phyloP scores from a whole-genome alignment of 2,888 invertebrate genomes.

The Terebella lapidaria region DNA sequence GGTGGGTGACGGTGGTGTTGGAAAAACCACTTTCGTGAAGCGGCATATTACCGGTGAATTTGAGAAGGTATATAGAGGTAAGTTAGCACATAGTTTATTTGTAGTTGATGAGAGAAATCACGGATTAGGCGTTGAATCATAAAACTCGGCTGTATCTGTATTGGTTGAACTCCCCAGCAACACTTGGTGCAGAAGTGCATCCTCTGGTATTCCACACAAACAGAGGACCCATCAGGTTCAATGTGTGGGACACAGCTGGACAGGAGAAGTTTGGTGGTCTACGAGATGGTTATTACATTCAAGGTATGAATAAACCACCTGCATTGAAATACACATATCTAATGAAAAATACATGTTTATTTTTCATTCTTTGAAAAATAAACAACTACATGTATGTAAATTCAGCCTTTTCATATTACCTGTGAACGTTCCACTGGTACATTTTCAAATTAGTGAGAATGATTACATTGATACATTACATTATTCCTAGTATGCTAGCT shows the following conservation, averaged over 20 bases:
- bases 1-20: constrained; percentile 98
- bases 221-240: constrained; percentile 93
- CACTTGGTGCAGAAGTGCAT: constrained; percentile 98
- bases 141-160: no score
- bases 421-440: no score
- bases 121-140: no score
- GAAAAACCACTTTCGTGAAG: constrained; percentile 99
- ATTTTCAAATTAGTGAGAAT: no score
- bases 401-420: no score
- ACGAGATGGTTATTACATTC: constrained; percentile 98
- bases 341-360: no score
- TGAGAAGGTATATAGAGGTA: constrained; percentile 94
- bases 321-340: neutral
- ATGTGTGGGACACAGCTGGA: constrained; percentile 99
- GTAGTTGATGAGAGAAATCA: no score
- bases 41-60: constrained; percentile 99
- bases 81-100: no score
- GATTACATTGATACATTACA: no score
- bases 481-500: no score
- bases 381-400: no score
- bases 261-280: constrained; percentile 99
- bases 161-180: constrained; percentile 68
- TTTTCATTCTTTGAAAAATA: no score
- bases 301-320: constrained; percentile 67
- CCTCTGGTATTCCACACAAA: constrained; percentile 97